phyloP scores from a whole-genome alignment of 2,888 invertebrate species.

The Ectobius pallidus region DNA sequence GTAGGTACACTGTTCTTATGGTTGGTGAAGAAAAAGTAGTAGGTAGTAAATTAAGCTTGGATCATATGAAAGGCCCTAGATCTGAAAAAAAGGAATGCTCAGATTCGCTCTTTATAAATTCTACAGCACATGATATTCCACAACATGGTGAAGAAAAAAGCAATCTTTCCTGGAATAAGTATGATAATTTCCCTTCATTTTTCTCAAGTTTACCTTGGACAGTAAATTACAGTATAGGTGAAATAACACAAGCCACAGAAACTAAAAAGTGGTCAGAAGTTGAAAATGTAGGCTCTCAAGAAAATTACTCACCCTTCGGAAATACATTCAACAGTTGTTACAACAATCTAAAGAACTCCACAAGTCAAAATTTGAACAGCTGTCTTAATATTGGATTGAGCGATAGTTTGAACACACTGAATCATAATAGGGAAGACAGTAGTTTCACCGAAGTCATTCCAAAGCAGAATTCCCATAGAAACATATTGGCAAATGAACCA shows the following conservation, averaged over 20 bases:
- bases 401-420: conserved; percentile 62
- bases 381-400: neutral
- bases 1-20: neutral
- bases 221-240: conserved; percentile 19
- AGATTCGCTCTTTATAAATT: neutral
- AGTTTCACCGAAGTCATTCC: conserved; percentile 66
- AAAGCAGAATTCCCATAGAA: conserved; percentile 43
- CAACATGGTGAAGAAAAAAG: conserved; percentile 19
- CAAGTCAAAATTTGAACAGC: neutral
- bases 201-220: conserved; percentile 30
- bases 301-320: neutral
- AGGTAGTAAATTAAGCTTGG: neutral
- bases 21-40: conserved; percentile 21
- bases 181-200: conserved; percentile 32
- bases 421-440: conserved; percentile 66
- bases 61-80: neutral
- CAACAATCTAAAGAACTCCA: neutral
- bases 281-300: neutral
- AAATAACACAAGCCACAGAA: conserved; percentile 16
- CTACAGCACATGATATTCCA: neutral
- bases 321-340: neutral
- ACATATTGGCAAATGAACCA: too few relatives aligned
- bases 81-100: neutral
- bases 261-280: conserved; percentile 22
- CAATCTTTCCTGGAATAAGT: conserved; percentile 20